Base-by-base conservation (phyloP, 1,140 invertebrate genomes). In the honey bee (Apis mellifera) region DNA sequence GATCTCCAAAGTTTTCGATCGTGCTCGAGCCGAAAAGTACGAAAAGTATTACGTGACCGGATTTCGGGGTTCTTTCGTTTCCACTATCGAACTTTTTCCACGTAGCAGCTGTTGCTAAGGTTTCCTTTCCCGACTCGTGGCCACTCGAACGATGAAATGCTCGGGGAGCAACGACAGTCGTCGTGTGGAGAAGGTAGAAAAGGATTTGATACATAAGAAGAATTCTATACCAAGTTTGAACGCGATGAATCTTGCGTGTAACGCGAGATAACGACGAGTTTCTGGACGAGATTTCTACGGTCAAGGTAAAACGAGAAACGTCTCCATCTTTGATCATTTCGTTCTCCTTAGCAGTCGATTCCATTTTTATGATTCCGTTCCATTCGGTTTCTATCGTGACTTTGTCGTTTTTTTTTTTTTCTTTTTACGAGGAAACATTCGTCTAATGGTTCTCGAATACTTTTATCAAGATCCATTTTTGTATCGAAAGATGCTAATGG, bases 31-130 rank as follows among this genome's bases (percentile, higher is more conserved):
- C 72, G 52, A 75, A 69, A 52, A 52, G 4, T 32, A 64, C 71
- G 57, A 84, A 76, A 76, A 76, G 71, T 77, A 69, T 65, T 77
- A 84, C 79, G 83, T 82, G 83, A 82, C 72, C 26, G 42, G 78
- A 76, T 23, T 64, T 42, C 69, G n/a, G n/a, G 23, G 50, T 62
- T 48, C 54, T 13, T 64, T 70, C 55, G 70, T 48, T 48, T 26
- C 59, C 7, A 21, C 52, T 48, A 26, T 21, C 26, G 23, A 57
- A 82, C 65, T 55, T 65, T 69, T 62, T 77, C 62, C 74, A 77
- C 73, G 80, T 76, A 69, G 59, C 80, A 77, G 80, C 65, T 82
- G 80, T 77, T 82, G 64, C 74, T 60, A 77, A 48, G 70, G 26
- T 64, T 42, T 64, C 70, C 64, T 50, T 55, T 62, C 59, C 70